Evolutionary conservation across 2,113 vertebrate genomes (phyloP), one percentile per base, ranked within the genome.

Genomic region (Muntiacus reevesi): DNA sequence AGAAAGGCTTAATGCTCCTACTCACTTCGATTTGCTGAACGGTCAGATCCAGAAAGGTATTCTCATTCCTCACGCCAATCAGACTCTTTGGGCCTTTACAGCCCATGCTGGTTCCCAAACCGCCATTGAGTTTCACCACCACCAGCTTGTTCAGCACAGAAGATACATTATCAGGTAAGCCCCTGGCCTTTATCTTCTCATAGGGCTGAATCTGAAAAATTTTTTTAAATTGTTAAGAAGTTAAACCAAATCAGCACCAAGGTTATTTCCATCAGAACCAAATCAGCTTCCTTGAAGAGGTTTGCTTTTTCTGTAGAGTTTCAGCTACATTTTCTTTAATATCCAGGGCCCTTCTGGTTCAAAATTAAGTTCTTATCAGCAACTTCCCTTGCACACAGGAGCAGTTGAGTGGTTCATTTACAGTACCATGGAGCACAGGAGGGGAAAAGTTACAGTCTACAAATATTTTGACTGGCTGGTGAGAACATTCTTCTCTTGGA

Each of bases 31-130:
- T 99, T 99, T 99, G 99, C 98, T 99, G 99, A 88, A 99, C 99
- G 0, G 99, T 99, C 97, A 99, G 98, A 98, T 99, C 99, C 99
- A 99, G 98, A 99, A 99, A 99, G 92, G 99, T 99, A 98, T 99
- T 99, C 98, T 99, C 99, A 0, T 99, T 99, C 88, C 99, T 99
- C 94, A 99, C 99, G 21, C 99, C 99, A 15, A 99, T 99, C 47
- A 99, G 99, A 91, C 99, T 99, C 98, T 99, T 99, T 4, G 99
- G 99, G 87, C 99, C 99, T 95, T 99, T 99, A 87, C 99, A 99
- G 86, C 99, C 99, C 99, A 99, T 99, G 98, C 99, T 99, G 87
- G 99, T 99, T 82, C 99, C 99, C 98, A 99, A 97, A 33, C 99
- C 99, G 0, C 99, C 99, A 94, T 99, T 99, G 54, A 99, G 99